Base-by-base conservation (phyloP, 2,113 vertebrate genomes). In the Malurus elegans region DNA sequence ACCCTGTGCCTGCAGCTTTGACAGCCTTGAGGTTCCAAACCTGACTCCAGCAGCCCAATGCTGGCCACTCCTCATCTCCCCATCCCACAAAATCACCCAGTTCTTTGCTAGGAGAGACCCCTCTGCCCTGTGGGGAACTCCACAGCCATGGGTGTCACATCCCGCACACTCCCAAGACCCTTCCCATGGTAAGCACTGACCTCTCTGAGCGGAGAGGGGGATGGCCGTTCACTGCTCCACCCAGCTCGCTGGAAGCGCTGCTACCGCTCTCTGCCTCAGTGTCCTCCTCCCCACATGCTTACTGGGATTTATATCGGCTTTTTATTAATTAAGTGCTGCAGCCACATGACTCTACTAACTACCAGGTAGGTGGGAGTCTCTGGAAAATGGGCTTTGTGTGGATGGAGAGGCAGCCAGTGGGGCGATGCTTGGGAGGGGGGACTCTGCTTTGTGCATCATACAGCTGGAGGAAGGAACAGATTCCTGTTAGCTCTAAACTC, bases 321-420 rank as follows among this genome's bases (percentile, higher is more conserved):
- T 50, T 69, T 38, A 65, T 92, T 96, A 96, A 97, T 97, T 86
- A 96, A 95, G 93, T 97, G 90, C 92, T 34, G 47, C 20, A 28
- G 74, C 84, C 97, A 96, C 96, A 78, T 97, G 96, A 95, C 91
- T 84, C 73, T 12, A 29, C 93, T 94, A 95, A 96, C 86, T 38
- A 83, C 23, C 58, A 28, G 92, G 94, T 82, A 96, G 85, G 93
- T 95, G 94, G 96, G 93, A 93, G 93, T 60, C 93, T 91, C 61
- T 54, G 92, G 53, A 70, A 88, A 78, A 75, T 0, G 1, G 50
- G 24, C 85, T 91, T 83, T 83, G 86, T 86, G 38, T 40, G 34
- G 57, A 12, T 4, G 2, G n/a, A 32, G 50, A 67, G 53, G 45
- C 70, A 50, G 81, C 36, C 0, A 3, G 10, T 3, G 4, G 45